Percentiles rank a stretch among this genome's conserved stretches.
These are phyloP conservation scores for Myathropa florea DNA, from an alignment of 2,888 invertebrate genomes.

Conservation along the genomic window DNA sequence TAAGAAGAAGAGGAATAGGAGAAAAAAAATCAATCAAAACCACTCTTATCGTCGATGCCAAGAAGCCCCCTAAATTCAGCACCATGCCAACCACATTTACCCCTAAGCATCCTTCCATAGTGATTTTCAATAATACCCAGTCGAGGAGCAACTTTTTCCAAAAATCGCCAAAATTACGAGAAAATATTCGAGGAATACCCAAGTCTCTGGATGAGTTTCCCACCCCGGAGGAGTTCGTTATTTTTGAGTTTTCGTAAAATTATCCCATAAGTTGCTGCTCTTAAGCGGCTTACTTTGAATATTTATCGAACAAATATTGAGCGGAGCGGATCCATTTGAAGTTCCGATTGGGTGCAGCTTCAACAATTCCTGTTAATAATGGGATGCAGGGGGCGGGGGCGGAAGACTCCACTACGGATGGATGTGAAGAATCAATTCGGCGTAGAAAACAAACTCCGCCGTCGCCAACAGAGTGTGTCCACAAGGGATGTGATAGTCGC, in stretches of 20 bases:
- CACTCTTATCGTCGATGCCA: neutral
- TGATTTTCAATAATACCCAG: neutral
- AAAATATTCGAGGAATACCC: slow-evolving; percentile 6
- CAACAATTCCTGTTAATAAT: slow-evolving; percentile 44
- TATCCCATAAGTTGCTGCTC: slow-evolving; percentile 54
- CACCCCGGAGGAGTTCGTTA: slow-evolving; percentile 13
- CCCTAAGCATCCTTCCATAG: neutral
- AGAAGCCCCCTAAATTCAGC: neutral
- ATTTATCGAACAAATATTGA: slow-evolving; percentile 41
- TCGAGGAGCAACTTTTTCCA: slow-evolving; percentile 1
- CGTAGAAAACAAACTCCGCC: neutral
- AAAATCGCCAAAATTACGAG: slow-evolving; percentile 53
- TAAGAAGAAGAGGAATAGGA: neutral
- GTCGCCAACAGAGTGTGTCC: neutral
- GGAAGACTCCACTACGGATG: neutral
- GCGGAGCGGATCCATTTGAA: slow-evolving; percentile 24
- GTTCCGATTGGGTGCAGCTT: slow-evolving; percentile 25
- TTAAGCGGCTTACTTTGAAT: slow-evolving; percentile 65
- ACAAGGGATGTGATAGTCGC: neutral
- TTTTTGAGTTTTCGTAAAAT: slow-evolving; percentile 52
- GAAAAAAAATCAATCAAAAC: neutral
- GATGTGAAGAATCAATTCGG: neutral
- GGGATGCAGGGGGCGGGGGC: neutral
- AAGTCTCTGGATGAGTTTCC: slow-evolving; percentile 7
- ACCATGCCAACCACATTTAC: neutral